Evolutionary conservation across 2,113 vertebrate species (phyloP), one percentile per base, ranked within the genome.

Genomic region (Cavia porcellus): DNA sequence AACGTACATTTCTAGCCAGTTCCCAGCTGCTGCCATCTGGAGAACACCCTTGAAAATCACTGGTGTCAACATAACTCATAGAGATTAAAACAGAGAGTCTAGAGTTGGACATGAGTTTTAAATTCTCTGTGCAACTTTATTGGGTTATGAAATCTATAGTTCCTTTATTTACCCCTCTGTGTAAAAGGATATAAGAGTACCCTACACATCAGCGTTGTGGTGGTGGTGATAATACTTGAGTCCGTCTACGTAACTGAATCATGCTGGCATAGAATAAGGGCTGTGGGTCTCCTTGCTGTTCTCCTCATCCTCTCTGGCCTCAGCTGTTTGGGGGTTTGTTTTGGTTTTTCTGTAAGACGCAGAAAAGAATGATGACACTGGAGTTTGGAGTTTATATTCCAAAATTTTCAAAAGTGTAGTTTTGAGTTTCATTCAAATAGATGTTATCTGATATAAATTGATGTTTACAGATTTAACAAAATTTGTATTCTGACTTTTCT

Each of bases 401-500:
- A 92, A 70, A 92, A 62, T 89, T 30, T 47, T 88, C 12, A 62
- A 15, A 30, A 84, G 13, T 45, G 30, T 9, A n/a, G 28, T 94
- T 92, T 50, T 79, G 50, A 77, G 30, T 80, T 72, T 91, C 32
- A 38, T 12, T 84, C n/a, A 55, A 64, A 38, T 13, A 25, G 59
- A 22, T 17, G 9, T 82, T 85, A 32, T 77, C 42, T 96, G 83
- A 82, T 55, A 42, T 24, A 32, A 72, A 14, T n/a, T 17, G 5
- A 68, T 66, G 64, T 77, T 83, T 95, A 5, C 75, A 86, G 59
- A 81, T 50, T 86, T 86, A 86, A 81, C 61, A 45, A 45, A 83
- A 38, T 70, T 70, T 74, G 20, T 25, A 38, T 81, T 74, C 93
- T 30, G 74, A 20, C 74, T 47, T 89, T 86, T 86, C 25, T 15